Evolutionary conservation across 2,797 vertebrate genomes (phyloP).

Genomic region (Numenius phaeopus): DNA sequence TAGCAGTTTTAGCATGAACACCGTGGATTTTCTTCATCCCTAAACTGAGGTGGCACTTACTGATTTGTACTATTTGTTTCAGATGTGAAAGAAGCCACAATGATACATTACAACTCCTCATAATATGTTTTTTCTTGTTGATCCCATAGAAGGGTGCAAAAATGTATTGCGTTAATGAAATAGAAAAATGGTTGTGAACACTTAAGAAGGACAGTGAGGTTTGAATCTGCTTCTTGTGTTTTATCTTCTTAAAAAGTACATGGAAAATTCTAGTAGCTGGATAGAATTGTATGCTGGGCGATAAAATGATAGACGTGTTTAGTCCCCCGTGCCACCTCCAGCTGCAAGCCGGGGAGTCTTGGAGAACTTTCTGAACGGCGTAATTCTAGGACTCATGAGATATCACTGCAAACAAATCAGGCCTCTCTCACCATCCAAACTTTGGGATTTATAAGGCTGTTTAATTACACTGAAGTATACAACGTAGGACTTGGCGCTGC

Average conservation of each 20-base stretch:
- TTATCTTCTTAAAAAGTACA: neutral
- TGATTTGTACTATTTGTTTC: neutral
- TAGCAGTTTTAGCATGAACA: neutral
- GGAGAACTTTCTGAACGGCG: neutral
- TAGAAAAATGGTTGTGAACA: neutral
- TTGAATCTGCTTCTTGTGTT: neutral
- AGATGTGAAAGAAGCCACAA: neutral
- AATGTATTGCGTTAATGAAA: neutral
- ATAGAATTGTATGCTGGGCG: neutral
- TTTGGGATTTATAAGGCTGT: neutral
- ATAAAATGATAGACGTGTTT: fast-evolving
- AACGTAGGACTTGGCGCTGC: neutral
- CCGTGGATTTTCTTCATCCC: neutral
- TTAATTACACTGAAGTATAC: neutral
- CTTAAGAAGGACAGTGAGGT: fast-evolving
- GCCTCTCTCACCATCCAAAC: neutral
- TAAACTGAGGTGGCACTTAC: neutral
- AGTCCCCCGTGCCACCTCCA: neutral
- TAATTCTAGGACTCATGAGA: neutral
- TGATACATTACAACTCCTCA: neutral
- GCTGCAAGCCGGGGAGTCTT: neutral
- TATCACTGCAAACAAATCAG: fast-evolving
- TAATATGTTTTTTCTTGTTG: neutral
- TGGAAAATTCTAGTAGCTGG: neutral
- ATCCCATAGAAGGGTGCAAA: neutral